These are phyloP conservation scores for Dasyornis broadbenti DNA, from an alignment of 2,113 vertebrate species.

Conservation along the genomic window DNA sequence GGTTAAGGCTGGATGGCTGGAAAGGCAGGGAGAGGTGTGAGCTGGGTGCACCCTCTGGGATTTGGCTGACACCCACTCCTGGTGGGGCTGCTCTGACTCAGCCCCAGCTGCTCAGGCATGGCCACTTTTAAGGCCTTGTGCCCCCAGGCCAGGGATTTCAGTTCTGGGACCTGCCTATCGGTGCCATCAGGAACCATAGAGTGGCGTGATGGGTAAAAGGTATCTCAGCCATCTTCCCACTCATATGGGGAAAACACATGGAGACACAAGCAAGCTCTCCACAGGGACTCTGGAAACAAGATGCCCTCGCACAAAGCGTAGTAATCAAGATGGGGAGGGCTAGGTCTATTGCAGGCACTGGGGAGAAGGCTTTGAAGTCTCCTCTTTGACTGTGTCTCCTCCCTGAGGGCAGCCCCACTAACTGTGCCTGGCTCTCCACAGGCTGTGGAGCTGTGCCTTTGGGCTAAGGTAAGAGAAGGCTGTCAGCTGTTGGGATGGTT, in stretches of 20 bases:
- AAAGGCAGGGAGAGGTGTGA: neutral
- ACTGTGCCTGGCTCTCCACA: accelerated
- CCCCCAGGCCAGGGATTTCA: neutral
- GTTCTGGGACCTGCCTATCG: neutral
- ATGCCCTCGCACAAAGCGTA: neutral
- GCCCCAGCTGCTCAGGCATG: neutral
- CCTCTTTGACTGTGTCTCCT: neutral
- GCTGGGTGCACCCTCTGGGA: neutral
- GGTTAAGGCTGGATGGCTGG: neutral
- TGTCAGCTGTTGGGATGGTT: accelerated
- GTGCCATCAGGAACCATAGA: neutral
- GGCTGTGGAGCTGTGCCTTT: neutral
- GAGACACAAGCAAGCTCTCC: neutral
- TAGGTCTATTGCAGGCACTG: neutral
- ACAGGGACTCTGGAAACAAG: neutral
- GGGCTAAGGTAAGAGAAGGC: neutral
- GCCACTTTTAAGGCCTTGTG: neutral
- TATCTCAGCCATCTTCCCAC: neutral
- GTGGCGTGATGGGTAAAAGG: accelerated
- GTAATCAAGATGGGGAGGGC: neutral
- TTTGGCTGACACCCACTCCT: accelerated
- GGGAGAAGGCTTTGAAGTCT: neutral
- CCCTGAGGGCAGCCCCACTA: neutral
- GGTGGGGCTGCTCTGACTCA: neutral
- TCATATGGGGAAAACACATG: neutral